Percentiles rank a stretch among this genome's conserved stretches.
These are phyloP conservation scores for Holacanthus passer DNA, from an alignment of 2,113 vertebrate species.

Conservation along the genomic window DNA sequence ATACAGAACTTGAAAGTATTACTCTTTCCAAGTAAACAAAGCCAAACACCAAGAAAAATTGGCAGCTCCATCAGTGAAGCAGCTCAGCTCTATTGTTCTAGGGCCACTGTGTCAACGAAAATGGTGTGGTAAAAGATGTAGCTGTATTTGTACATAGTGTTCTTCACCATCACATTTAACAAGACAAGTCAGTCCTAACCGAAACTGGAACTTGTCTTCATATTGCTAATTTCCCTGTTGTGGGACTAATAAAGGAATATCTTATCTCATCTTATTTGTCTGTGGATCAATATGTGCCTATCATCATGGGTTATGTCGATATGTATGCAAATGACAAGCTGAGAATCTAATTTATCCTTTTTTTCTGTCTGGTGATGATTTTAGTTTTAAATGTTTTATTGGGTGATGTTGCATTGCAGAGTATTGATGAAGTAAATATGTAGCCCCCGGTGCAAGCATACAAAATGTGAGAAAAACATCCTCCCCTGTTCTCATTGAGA, in stretches of 20 bases:
- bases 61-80: no score
- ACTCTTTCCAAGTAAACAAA: not conserved
- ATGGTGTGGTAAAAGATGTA: not conserved
- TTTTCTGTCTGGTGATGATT: not conserved
- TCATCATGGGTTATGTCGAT: not conserved
- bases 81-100: not conserved
- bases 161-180: not conserved
- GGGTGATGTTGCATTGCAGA: not conserved
- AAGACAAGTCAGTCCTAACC: not conserved
- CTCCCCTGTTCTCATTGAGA: slow-evolving; percentile 35
- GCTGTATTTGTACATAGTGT: no score
- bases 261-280: no score
- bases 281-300: not conserved
- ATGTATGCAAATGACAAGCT: not conserved
- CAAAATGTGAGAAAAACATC: slow-evolving; percentile 24
- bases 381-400: slow-evolving; percentile 5
- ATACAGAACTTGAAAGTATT: no score
- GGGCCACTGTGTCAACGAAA: not conserved
- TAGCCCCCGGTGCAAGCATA: slow-evolving; percentile 1
- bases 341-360: not conserved
- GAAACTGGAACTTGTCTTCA: not conserved
- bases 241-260: no score
- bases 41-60: not conserved
- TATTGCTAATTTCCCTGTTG: no score
- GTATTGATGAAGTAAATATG: not conserved